Evolutionary conservation across 2,888 invertebrate species (phyloP).

Genomic region (Iselma pallidipennis): DNA sequence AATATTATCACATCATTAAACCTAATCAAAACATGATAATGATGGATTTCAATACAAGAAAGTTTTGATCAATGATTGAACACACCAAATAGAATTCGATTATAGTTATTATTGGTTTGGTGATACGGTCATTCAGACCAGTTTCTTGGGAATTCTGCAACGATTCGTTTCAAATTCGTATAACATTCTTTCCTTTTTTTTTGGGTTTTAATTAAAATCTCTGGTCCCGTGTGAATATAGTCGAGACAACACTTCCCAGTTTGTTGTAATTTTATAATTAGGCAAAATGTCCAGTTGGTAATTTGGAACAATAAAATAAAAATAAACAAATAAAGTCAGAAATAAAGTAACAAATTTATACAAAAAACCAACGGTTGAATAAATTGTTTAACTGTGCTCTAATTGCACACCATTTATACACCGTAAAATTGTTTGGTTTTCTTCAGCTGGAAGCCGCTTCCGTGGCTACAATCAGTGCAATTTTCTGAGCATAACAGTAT

Average conservation of each 20-base stretch:
- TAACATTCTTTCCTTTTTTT: not conserved
- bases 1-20: not conserved
- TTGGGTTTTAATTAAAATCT: not conserved
- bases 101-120: too few species aligned
- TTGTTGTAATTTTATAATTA: not conserved
- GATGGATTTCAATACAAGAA: too few species aligned
- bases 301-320: not conserved
- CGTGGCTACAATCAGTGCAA: slow-evolving; percentile 8
- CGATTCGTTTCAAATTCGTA: too few species aligned
- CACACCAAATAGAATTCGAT: not conserved
- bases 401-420: slow-evolving; percentile 20
- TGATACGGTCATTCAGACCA: not conserved
- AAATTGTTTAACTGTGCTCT: slow-evolving; percentile 23
- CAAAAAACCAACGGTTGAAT: too few species aligned
- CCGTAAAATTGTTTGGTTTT: slow-evolving; percentile 20
- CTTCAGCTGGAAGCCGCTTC: slow-evolving; percentile 16
- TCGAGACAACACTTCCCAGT: too few species aligned
- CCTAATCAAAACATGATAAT: not conserved
- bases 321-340: not conserved
- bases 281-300: not conserved
- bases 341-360: not conserved
- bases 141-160: not conserved
- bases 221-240: not conserved
- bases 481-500: slow-evolving; percentile 18
- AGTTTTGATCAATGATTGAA: not conserved